These are phyloP conservation scores for Hippocampus guttulatus DNA, from an alignment of 2,113 vertebrate species.

Conservation along the genomic window DNA sequence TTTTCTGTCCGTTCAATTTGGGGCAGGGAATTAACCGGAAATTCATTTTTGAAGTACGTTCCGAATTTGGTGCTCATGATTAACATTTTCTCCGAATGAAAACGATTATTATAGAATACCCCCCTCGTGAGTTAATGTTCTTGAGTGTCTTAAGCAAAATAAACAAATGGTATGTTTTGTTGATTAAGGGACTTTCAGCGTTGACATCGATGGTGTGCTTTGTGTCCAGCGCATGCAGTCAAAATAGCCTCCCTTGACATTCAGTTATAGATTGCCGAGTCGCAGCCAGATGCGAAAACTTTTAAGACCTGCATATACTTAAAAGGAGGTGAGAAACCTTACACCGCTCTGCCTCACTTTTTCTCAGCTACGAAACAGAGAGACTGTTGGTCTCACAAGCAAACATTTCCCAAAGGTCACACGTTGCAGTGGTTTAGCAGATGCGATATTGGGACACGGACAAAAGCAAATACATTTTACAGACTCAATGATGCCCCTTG, in stretches of 20 bases:
- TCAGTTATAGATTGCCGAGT: neutral
- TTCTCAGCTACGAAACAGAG: neutral
- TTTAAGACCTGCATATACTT: neutral
- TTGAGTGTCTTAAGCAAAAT: neutral
- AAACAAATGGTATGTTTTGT: neutral
- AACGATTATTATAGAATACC: neutral
- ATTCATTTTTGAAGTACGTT: too few relatives aligned
- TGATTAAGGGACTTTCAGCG: neutral
- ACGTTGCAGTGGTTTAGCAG: slow-evolving; percentile 6
- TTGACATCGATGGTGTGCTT: neutral
- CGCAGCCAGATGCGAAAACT: neutral
- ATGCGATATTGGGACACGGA: neutral
- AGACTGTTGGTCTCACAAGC: neutral
- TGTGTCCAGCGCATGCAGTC: neutral
- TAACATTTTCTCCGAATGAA: neutral
- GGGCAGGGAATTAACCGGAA: too few relatives aligned
- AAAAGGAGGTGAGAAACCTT: slow-evolving; percentile 3
- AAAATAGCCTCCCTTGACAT: slow-evolving; percentile 1
- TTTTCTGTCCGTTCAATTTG: too few relatives aligned
- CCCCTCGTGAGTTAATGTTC: too few relatives aligned
- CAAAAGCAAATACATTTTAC: neutral
- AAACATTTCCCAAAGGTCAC: slow-evolving; percentile 24
- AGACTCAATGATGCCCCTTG: neutral
- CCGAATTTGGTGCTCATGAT: too few relatives aligned
- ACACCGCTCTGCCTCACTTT: neutral